Conservation (phyloP, 1,140 invertebrate species). For the Eriocheir sinensis region DNA sequence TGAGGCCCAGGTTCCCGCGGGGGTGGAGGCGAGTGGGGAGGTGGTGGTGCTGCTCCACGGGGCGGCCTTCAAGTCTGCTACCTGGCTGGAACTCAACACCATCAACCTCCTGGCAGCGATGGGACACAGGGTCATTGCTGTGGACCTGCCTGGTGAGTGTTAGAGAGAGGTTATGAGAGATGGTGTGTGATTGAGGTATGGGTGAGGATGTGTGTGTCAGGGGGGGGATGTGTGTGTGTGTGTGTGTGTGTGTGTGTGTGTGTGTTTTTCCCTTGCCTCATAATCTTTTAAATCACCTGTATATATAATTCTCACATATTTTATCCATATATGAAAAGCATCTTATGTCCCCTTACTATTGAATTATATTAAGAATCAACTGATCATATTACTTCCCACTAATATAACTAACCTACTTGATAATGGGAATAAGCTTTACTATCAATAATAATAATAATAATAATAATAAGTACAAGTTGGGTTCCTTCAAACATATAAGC, state of each 20-base stretch:
- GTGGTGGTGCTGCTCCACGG: conserved; percentile 82
- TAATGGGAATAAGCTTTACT: too few relatives aligned
- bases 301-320: too few relatives aligned
- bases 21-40: conserved; percentile 58
- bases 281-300: too few relatives aligned
- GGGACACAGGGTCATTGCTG: conserved; percentile 81
- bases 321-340: too few relatives aligned
- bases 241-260: neutral
- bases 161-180: neutral
- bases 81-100: conserved; percentile 82
- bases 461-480: too few relatives aligned
- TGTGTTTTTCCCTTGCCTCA: too few relatives aligned
- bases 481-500: too few relatives aligned
- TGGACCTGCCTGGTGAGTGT: conserved; percentile 82
- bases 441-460: too few relatives aligned
- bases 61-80: conserved; percentile 81
- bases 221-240: neutral
- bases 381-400: too few relatives aligned
- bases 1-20: conserved; percentile 75
- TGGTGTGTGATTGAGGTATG: neutral
- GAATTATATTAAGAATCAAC: too few relatives aligned
- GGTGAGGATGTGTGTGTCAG: conserved; percentile 35
- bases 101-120: conserved; percentile 81
- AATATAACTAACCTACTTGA: too few relatives aligned
- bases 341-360: too few relatives aligned